phyloP scores from a whole-genome alignment of 92 coral and sea anemone genomes.

The Zoanthus gigantus region DNA sequence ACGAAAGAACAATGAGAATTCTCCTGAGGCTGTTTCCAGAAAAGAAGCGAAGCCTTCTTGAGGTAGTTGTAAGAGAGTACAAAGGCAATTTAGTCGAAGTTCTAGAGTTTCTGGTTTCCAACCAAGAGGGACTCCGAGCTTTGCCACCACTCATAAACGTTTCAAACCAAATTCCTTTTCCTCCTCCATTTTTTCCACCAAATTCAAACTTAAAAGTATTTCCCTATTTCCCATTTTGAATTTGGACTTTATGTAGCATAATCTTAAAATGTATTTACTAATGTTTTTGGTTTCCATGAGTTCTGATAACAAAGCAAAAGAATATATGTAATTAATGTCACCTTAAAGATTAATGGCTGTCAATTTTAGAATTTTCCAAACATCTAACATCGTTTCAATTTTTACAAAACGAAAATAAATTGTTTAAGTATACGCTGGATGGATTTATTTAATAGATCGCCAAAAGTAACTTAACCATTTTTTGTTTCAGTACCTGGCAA shows the following conservation, averaged over 20 bases:
- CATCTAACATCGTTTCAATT: too few species aligned
- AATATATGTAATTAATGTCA: too few species aligned
- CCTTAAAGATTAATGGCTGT: too few species aligned
- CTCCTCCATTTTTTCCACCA: constrained; percentile 10
- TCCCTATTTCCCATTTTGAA: constrained; percentile 18
- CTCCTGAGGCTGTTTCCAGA: constrained; percentile 37
- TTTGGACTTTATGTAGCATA: not conserved
- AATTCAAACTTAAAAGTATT: constrained; percentile 11
- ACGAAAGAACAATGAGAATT: constrained; percentile 36
- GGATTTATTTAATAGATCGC: too few species aligned
- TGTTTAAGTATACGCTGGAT: too few species aligned
- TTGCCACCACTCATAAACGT: constrained; percentile 24
- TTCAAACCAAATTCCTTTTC: not conserved
- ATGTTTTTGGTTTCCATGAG: too few species aligned
- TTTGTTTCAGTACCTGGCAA: too few species aligned
- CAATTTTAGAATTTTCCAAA: too few species aligned
- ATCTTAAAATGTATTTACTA: not conserved
- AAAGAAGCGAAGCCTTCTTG: constrained; percentile 35
- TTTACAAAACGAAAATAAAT: too few species aligned
- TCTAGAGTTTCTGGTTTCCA: constrained; percentile 8
- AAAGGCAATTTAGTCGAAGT: constrained; percentile 32
- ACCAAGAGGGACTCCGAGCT: constrained; percentile 12
- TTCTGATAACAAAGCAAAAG: too few species aligned
- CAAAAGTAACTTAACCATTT: too few species aligned
- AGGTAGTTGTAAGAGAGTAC: constrained; percentile 22